Evolutionary conservation across 2,888 invertebrate genomes (phyloP), one percentile per base, ranked within the genome.

Genomic region (Coremacera marginata): DNA sequence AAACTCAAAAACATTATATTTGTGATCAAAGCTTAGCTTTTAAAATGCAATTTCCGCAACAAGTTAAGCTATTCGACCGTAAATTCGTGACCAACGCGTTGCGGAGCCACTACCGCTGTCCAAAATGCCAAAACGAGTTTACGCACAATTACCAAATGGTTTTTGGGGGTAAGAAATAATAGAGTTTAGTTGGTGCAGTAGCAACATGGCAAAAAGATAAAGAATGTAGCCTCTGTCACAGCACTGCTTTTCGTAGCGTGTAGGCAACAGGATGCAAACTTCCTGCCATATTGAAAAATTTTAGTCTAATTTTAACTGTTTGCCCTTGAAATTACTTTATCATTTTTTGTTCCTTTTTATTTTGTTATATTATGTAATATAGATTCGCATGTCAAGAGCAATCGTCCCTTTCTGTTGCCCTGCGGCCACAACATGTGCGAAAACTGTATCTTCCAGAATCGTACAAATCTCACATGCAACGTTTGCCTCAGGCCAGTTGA

Each of bases 371-470:
- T 8, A 22, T 62, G 22, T n/a, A 0, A 62, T 72, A 9, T 57
- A 82, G 83, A 82, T 70, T 14, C 67, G 11, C 80, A 80, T 34
- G 75, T 81, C 5, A 79, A 78, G 71, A 83, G 84, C 55, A 79
- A 80, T 80, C 87, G 88, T 2, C 94, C 95, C 0, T 88, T 94
- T 31, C 88, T 94, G 55, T 86, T 94, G 77, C 83, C 90, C 78
- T 95, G 95, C 84, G 92, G 92, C 0, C 95, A 95, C 86, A 90
- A 92, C 3, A 90, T 93, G 82, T 95, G 95, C 82, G 93, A 93
- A 81, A 91, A 89, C 70, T 95, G 95, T 84, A 85, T 93, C 16
- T 88, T 77, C 16, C 80, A 79, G 16, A 68, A 85, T 78, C 82
- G 82, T 0, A 76, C 82, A 5, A 82, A 84, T 7, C 79, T 86